These are phyloP conservation scores for Abscondita cerata DNA, from an alignment of 2,888 invertebrate genomes.

Conservation along the genomic window DNA sequence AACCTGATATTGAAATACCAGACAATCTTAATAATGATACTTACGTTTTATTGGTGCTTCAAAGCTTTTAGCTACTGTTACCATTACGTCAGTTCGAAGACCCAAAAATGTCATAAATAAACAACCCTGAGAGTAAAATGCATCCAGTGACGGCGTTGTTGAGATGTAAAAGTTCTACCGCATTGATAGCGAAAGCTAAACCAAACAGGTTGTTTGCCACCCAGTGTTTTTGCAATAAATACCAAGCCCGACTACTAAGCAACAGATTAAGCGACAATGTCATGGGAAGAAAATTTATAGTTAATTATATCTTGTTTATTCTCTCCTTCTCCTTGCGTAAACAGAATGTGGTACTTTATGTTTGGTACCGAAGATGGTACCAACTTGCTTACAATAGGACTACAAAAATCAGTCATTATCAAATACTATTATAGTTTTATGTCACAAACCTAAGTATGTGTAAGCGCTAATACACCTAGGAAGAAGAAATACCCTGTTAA, in stretches of 20 bases:
- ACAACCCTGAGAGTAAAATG: conserved; percentile 93
- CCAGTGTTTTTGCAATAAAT: conserved; percentile 97
- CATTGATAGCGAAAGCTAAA: conserved; percentile 97
- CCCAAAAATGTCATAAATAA: conserved; percentile 99
- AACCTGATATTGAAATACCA: no score
- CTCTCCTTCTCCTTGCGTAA: conserved; percentile 81
- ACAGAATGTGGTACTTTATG: conserved; percentile 85
- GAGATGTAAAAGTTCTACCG: conserved; percentile 94
- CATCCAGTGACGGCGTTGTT: conserved; percentile 95
- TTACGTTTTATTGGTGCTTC: conserved; percentile 98
- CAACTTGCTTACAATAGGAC: conserved; percentile 84
- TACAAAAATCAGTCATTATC: no score
- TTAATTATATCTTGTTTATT: conserved; percentile 76
- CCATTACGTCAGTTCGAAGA: conserved; percentile 99
- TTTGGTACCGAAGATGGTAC: conserved; percentile 90
- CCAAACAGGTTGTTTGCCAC: conserved; percentile 99
- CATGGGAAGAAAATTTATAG: conserved; percentile 92
- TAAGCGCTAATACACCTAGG: conserved; percentile 90
- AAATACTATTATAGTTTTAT: not conserved
- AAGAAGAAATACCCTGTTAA: conserved; percentile 97
- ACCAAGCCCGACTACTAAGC: conserved; percentile 92
- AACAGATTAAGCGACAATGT: conserved; percentile 87
- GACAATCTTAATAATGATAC: no score
- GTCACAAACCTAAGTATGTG: conserved; percentile 78
- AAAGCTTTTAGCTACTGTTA: conserved; percentile 97